A percentile compares a stretch with the other conserved stretches of the same genome.
phyloP scores from a whole-genome alignment of 1,140 invertebrate genomes.

The Onthophagus taurus region DNA sequence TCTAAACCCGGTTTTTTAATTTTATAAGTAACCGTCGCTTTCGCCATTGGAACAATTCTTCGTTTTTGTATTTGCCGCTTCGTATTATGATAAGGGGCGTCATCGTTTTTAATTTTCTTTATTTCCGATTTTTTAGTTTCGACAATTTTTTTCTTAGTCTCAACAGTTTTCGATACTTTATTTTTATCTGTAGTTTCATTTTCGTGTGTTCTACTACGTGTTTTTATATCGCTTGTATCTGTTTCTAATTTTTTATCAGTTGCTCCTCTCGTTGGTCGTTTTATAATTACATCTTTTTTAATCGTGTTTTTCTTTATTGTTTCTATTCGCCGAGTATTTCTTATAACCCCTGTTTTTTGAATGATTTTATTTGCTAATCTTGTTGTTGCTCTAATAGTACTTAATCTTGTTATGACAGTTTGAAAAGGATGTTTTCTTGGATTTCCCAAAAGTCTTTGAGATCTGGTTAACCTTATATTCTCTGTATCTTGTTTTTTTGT shows the following conservation, averaged over 20 bases:
- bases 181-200: background rate
- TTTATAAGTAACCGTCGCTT: too few species aligned
- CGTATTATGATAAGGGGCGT: too few species aligned
- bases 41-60: too few species aligned
- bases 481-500: conserved; percentile 17
- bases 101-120: conserved; percentile 4
- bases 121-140: background rate
- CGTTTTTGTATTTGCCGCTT: too few species aligned
- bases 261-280: conserved; percentile 4
- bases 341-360: conserved; percentile 7
- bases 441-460: conserved; percentile 2
- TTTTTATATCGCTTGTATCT: background rate
- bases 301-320: too few species aligned
- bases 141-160: conserved; percentile 3
- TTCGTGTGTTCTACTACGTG: background rate
- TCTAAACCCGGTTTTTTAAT: background rate
- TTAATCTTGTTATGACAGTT: background rate
- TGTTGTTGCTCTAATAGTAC: background rate
- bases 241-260: conserved; percentile 6
- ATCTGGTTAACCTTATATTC: conserved; percentile 4
- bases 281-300: conserved; percentile 4
- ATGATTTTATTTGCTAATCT: conserved; percentile 8
- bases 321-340: too few species aligned
- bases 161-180: background rate
- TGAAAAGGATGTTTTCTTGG: background rate